Evolutionary conservation across 2,888 invertebrate species (phyloP), one percentile per base, ranked within the genome.

Genomic region (Penaeus monodon): DNA sequence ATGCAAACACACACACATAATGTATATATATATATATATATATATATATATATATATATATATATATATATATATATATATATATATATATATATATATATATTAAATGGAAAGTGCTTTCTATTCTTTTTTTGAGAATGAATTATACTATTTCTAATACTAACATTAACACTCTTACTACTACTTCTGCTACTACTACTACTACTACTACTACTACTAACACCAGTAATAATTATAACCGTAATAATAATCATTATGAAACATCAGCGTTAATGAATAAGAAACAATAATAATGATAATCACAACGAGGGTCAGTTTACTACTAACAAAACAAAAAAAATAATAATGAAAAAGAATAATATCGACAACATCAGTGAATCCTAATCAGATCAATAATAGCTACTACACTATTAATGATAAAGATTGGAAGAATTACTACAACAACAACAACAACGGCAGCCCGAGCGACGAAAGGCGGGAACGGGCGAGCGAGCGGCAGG

Each of bases 1-100:
- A 49, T 14, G 7, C 14, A 49, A 0, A 49, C 49, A 49, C 49
- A 10, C 49, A 49, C 10, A 44, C 44, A 44, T 8, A 44, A n/a
- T n/a, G n/a, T n/a, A n/a, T n/a, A n/a, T 12, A 10, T 49, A 14
- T 49, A 14, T 14, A 14, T 49, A 49, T 14, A 49, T 10, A 49
- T 49, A 33, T 12, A 24, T 10, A 8, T 14, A 76, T 4, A 14
- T 29, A n/a, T n/a, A 77, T 22, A 77, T 2, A 68, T 20, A 68
- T 29, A 68, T 29, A 77, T n/a, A n/a, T n/a, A 33, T n/a, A 38
- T n/a, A 77, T n/a, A 77, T 14, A 44, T 33, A 77, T 38, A 77
- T n/a, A 14, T 33, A 77, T 17, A 77, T 3, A 17, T 3, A 68
- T 2, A 68, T 29, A 17, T 1, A 68, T 20, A 68, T 10, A 10